Evolutionary conservation across 2,113 vertebrate genomes (phyloP), one percentile per base, ranked within the genome.

Genomic region (Sebastes fasciatus): DNA sequence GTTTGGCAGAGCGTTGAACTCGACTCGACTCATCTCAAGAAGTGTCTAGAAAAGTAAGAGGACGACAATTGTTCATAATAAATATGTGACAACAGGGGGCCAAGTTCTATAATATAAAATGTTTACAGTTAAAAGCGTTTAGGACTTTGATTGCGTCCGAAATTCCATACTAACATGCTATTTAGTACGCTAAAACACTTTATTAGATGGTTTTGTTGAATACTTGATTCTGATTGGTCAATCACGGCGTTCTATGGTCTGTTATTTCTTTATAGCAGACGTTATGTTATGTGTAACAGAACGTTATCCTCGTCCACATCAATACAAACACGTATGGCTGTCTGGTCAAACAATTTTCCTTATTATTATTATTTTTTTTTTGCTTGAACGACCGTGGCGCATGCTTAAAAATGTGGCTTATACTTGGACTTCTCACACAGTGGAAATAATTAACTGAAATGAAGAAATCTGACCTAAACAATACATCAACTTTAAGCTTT

Each of bases 1-100:
- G 94, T 93, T 95, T 65, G 96, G 95, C 85, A 96, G 88, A 11
- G 92, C 82, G 19, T 93, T 93, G 89, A 96, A 96, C 87, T 96
- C 95, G 5, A 95, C 93, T 34, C 94, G 93, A 46, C 88, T 94
- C 94, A 96, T 94, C 78, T 94, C 94, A 68, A 96, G 89, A 78
- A 95, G 89, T 1, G 58, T 89, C 96, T 96, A 88, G 14, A 90
- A 90, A 63, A 17, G 58, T 2, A 11, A 62, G 9, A 45, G 8
- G 16, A 68, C 6, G 69, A 9, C 48, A 21, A 66, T 21, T 54
- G 34, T 74, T 21, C 14, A 48, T 46, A 66, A 23, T 9, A 68
- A 0, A 51, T 49, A 21, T 2, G 42, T n/a, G 23, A 45, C 17
- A 26, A 23, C 13, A 8, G 13, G 23, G 63, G 8, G 16, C 57